Conservation (phyloP, 2,113 vertebrate species). For the Nesogale talazaci region DNA sequence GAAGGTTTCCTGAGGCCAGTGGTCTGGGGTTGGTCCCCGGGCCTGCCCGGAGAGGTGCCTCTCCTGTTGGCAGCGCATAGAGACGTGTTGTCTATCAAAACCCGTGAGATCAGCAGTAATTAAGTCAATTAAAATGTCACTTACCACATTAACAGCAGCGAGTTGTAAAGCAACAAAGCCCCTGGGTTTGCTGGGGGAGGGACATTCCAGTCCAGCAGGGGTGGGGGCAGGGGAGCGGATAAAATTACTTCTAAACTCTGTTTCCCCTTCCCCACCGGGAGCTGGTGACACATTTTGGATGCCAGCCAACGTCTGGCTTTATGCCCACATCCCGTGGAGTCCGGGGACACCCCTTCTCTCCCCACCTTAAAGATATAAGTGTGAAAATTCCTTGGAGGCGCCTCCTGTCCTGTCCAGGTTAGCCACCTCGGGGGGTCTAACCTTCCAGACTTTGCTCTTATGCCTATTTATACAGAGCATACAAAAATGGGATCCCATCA, state of each 20-base stretch:
- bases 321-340: not conserved
- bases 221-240: not conserved
- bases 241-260: constrained; percentile 46
- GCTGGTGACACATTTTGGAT: constrained; percentile 24
- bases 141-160: constrained; percentile 27
- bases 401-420: constrained; percentile 34
- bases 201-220: not conserved
- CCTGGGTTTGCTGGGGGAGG: not conserved
- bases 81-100: constrained; percentile 30
- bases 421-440: constrained; percentile 37
- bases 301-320: not conserved
- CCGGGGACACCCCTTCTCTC: not conserved
- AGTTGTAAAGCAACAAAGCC: constrained; percentile 59
- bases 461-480: constrained; percentile 73
- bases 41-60: not conserved
- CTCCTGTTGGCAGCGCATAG: constrained; percentile 55
- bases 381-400: constrained; percentile 50
- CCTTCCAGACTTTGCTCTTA: constrained; percentile 43
- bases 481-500: constrained; percentile 63
- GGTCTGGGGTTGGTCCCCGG: not conserved
- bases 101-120: constrained; percentile 59
- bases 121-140: constrained; percentile 66
- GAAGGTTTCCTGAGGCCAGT: not conserved
- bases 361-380: not conserved
- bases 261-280: constrained; percentile 26